Conservation (phyloP, 1,140 invertebrate genomes). For the Pachypeltis micranthus region DNA sequence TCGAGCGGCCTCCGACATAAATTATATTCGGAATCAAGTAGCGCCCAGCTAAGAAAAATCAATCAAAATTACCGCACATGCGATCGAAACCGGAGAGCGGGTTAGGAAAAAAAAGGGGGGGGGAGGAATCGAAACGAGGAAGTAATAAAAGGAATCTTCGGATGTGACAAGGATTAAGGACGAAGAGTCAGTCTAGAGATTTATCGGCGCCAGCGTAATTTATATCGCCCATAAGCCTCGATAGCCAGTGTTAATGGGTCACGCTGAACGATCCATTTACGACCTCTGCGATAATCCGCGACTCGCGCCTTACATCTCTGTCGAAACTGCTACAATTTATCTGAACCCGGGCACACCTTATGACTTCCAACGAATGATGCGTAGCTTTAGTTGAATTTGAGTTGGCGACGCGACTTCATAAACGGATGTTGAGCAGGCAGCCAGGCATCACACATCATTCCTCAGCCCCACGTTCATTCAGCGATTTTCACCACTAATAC, state of each 20-base stretch:
- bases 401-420: too few species aligned
- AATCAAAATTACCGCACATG: constrained; percentile 15
- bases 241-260: background rate
- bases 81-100: background rate
- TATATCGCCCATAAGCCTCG: constrained; percentile 12
- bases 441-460: too few species aligned
- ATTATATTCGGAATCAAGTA: constrained; percentile 1
- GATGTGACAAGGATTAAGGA: background rate
- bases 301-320: too few species aligned
- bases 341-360: too few species aligned
- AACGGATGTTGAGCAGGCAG: too few species aligned
- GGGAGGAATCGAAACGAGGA: background rate
- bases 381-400: too few species aligned
- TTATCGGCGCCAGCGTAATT: background rate
- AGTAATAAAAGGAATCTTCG: background rate
- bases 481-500: too few species aligned
- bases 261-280: background rate
- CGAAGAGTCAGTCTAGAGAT: background rate
- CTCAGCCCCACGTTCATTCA: too few species aligned
- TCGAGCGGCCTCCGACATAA: background rate
- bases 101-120: background rate
- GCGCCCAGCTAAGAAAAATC: constrained; percentile 8
- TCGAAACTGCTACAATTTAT: too few species aligned
- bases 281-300: too few species aligned
- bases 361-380: too few species aligned